Evolutionary conservation across 2,888 invertebrate species (phyloP), one percentile per base, ranked within the genome.

Genomic region (Ectemnius cavifrons): DNA sequence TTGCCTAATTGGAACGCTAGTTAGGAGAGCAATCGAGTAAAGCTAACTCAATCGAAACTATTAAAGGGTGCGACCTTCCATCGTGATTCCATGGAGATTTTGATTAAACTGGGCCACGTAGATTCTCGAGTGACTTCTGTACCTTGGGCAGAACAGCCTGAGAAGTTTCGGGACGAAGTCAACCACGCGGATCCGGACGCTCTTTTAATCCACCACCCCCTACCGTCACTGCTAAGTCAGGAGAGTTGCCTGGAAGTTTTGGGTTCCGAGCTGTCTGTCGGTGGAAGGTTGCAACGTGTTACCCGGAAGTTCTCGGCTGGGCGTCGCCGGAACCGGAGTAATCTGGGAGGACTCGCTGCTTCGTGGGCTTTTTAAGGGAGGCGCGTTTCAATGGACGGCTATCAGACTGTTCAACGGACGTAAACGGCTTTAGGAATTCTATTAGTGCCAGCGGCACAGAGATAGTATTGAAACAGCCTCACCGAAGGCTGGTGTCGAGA

Each of bases 401-500:
- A 80, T 78, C 73, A 70, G 61, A 52, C 8, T 20, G 11, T 28
- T 72, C 65, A 78, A 71, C 71, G 70, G 64, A 20, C 58, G 67
- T 73, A 57, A 80, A 74, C 75, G 74, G 78, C 75, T 72, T 74
- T 64, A 20, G 63, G 76, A 78, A 78, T 73, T 78, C 70, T 64
- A 73, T 73, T 76, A 70, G 27, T 47, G 56, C 23, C 49, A 61
- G 49, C 67, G 23, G 16, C 47, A 66, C 20, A 16, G 56, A 69
- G 75, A 75, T 67, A 69, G 56, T 68, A 16, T 60, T 46, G 64
- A 63, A 79, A 67, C 60, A 60, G 63, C 58, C 18, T 27, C 27
- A 59, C 61, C 37, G 37, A 23, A 23, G 23, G 23, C 2, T 23
- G 23, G 3, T 23, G 23, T 23, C 3, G 23, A 23, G 23, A 23